A percentile compares a stretch with the other conserved stretches of the same genome.
phyloP scores from a whole-genome alignment of 1,140 invertebrate genomes.

The Vanessa atalanta region DNA sequence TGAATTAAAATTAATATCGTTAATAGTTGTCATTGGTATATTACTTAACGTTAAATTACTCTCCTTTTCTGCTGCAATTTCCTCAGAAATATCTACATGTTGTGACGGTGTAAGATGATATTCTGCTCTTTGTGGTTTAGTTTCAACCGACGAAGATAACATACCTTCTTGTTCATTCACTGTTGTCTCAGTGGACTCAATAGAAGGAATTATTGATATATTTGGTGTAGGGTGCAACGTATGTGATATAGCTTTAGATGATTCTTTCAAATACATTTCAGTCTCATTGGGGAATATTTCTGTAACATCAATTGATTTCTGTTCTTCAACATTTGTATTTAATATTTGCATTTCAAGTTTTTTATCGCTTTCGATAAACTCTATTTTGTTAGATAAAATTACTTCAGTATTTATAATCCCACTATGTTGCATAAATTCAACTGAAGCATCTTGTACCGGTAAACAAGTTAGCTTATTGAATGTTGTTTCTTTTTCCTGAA shows the following conservation, averaged over 20 bases:
- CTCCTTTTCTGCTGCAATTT: conserved; percentile 57
- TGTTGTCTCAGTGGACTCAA: conserved; percentile 51
- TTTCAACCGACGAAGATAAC: conserved; percentile 32
- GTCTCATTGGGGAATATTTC: conserved; percentile 56
- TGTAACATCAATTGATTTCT: conserved; percentile 55
- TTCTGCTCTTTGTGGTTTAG: conserved; percentile 44
- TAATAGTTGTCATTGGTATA: conserved; percentile 32
- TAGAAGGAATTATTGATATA: conserved; percentile 40
- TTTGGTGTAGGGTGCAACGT: conserved; percentile 39
- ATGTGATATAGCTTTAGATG: conserved; percentile 37
- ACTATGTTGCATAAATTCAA: conserved; percentile 52
- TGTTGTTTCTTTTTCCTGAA: conserved; percentile 58
- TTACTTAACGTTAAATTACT: conserved; percentile 36
- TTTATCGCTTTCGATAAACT: conserved; percentile 37
- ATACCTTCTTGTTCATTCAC: conserved; percentile 53
- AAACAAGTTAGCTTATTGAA: conserved; percentile 36
- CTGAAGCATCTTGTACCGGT: conserved; percentile 43
- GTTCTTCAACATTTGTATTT: conserved; percentile 45
- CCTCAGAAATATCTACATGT: conserved; percentile 49
- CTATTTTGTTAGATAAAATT: conserved; percentile 41
- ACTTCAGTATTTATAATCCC: conserved; percentile 62
- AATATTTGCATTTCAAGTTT: conserved; percentile 26
- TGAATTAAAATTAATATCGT: conserved; percentile 43
- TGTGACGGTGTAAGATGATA: conserved; percentile 43
- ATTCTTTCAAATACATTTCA: conserved; percentile 41